Percentiles rank a stretch among this genome's conserved stretches.
phyloP scores from a whole-genome alignment of 2,888 invertebrate genomes.

The Amiota communis region DNA sequence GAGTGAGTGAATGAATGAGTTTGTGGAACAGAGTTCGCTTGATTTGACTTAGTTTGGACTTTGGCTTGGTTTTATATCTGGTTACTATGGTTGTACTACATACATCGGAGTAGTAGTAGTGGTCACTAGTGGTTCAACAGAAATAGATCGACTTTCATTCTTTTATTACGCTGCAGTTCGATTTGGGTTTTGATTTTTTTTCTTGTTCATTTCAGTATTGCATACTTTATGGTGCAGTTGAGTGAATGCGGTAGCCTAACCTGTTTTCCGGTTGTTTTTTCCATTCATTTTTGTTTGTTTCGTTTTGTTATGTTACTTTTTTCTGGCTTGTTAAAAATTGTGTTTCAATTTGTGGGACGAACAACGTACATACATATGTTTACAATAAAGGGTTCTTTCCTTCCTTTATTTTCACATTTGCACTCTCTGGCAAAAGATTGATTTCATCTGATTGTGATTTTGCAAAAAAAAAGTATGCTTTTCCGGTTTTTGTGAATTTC shows the following conservation, averaged over 20 bases:
- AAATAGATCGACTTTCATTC: not conserved
- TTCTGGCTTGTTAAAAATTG: conserved; percentile 57
- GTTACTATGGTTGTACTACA: not conserved
- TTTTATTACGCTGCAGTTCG: conserved; percentile 11
- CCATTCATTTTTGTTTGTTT: not conserved
- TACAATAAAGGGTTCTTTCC: no score
- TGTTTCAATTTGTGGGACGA: conserved; percentile 58
- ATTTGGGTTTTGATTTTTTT: conserved; percentile 38
- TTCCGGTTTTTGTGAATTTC: no score
- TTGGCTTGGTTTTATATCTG: not conserved
- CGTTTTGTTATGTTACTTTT: conserved; percentile 12
- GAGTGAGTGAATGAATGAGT: no score
- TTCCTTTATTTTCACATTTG: no score
- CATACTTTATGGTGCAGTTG: conserved; percentile 58
- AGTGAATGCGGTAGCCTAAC: conserved; percentile 49
- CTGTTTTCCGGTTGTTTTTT: not conserved
- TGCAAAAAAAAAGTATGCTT: no score
- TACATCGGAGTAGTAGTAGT: conserved; percentile 6
- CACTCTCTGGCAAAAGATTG: no score
- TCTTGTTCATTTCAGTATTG: conserved; percentile 41
- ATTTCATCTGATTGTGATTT: no score
- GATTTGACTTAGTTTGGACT: no score
- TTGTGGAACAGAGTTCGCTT: no score
- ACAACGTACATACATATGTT: no score
- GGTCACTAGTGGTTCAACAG: not conserved